Conservation (phyloP, 2,113 vertebrate species). For the Erinaceus europaeus region DNA sequence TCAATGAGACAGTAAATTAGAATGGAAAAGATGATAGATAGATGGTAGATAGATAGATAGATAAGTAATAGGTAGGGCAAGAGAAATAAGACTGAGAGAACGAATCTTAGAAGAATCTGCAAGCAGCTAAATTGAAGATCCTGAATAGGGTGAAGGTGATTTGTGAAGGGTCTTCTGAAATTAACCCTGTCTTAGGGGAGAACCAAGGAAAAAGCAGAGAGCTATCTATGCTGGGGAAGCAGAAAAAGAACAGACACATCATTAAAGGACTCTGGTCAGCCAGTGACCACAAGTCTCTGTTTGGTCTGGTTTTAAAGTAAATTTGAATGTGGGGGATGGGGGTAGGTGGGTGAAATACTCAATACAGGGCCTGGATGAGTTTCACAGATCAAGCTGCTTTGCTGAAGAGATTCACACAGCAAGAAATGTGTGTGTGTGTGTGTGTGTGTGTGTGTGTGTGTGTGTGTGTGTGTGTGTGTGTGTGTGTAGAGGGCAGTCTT, state of each 20-base stretch:
- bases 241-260: neutral
- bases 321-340: too few species aligned
- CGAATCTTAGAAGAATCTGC: neutral
- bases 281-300: neutral
- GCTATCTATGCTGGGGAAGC: neutral
- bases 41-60: too few species aligned
- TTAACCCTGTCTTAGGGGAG: rapidly evolving
- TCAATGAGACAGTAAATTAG: too few species aligned
- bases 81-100: neutral
- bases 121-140: neutral
- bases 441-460: too few species aligned
- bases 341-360: too few species aligned
- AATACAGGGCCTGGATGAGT: too few species aligned
- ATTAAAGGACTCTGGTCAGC: neutral
- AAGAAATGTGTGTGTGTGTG: too few species aligned
- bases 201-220: neutral
- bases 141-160: neutral
- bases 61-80: neutral
- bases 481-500: too few species aligned
- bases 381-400: neutral
- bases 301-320: neutral
- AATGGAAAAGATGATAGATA: too few species aligned
- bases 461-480: too few species aligned
- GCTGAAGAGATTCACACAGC: neutral
- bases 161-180: neutral